These are phyloP conservation scores for Aurelia sp. DNA, from an alignment of 30 jellyfish, hydroid and myxozoan species.

Conservation along the genomic window DNA sequence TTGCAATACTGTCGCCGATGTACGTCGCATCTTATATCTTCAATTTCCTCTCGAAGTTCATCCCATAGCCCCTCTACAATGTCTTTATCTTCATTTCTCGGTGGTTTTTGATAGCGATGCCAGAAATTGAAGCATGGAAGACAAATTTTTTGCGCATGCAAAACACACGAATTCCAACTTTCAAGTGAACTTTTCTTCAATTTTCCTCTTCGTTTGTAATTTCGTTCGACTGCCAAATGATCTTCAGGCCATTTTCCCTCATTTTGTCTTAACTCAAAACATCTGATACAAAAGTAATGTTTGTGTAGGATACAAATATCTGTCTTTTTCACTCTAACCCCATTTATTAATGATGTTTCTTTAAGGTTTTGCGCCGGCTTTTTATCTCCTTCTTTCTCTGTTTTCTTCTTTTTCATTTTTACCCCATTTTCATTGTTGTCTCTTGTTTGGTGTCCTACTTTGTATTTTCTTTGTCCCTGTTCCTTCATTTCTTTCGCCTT, in stretches of 20 bases:
- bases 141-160: slow-evolving; percentile 8
- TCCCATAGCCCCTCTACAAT: slow-evolving; percentile 1
- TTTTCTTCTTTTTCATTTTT: too few species aligned
- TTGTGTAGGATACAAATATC: slow-evolving; percentile 18
- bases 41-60: background rate
- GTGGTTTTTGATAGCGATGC: slow-evolving; percentile 17
- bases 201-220: background rate
- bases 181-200: background rate
- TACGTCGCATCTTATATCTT: background rate
- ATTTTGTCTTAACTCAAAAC: slow-evolving; percentile 19
- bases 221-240: background rate
- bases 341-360: too few species aligned
- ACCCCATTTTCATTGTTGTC: too few species aligned
- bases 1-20: slow-evolving; percentile 7
- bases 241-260: slow-evolving; percentile 54
- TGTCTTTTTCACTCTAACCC: background rate
- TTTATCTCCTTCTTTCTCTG: too few species aligned
- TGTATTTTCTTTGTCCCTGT: too few species aligned
- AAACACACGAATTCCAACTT: slow-evolving; percentile 27
- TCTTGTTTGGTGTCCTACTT: too few species aligned
- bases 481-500: too few species aligned
- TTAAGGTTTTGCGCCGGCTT: too few species aligned
- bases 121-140: slow-evolving; percentile 50
- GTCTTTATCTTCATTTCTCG: slow-evolving; percentile 4
- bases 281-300: slow-evolving; percentile 12